phyloP scores from a whole-genome alignment of 1,140 invertebrate species.

The Drosophila tropicalis region DNA sequence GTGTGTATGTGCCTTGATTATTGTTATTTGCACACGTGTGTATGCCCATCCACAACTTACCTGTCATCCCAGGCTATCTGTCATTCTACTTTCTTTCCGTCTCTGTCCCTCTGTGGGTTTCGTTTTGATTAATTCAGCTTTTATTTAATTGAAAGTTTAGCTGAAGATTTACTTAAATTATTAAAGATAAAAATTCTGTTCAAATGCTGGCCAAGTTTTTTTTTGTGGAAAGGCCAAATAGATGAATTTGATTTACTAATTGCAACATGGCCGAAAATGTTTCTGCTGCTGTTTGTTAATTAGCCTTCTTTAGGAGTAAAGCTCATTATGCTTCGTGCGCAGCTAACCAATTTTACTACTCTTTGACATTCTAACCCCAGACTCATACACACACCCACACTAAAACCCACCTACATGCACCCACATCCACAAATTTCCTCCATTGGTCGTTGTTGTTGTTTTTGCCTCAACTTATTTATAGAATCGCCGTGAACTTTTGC shows the following conservation, averaged over 20 bases:
- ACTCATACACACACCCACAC: slow-evolving; percentile 6
- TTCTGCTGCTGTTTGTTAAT: slow-evolving; percentile 8
- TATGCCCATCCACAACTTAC: slow-evolving; percentile 47
- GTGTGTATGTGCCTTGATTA: slow-evolving; percentile 37
- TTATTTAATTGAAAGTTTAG: slow-evolving; percentile 74
- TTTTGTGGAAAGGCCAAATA: not conserved
- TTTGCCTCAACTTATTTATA: slow-evolving; percentile 49
- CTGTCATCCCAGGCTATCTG: slow-evolving; percentile 56
- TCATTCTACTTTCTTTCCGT: slow-evolving; percentile 22
- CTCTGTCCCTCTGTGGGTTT: slow-evolving; percentile 5
- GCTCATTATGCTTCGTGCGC: slow-evolving; percentile 11
- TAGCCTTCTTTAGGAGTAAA: slow-evolving; percentile 6
- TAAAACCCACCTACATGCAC: not conserved
- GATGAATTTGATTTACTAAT: not conserved
- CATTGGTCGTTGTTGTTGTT: slow-evolving; percentile 18
- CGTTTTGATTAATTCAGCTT: slow-evolving; percentile 71
- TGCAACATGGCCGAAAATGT: not conserved
- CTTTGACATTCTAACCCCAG: slow-evolving; percentile 7
- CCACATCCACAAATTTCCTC: not conserved
- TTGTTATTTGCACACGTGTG: slow-evolving; percentile 66
- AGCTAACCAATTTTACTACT: not conserved
- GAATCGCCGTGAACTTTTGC: slow-evolving; percentile 37
- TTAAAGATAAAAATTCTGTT: slow-evolving; percentile 1
- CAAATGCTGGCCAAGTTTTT: not conserved
- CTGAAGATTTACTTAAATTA: slow-evolving; percentile 58